Evolutionary conservation across 2,888 invertebrate genomes (phyloP).

Genomic region (Hyalella azteca): DNA sequence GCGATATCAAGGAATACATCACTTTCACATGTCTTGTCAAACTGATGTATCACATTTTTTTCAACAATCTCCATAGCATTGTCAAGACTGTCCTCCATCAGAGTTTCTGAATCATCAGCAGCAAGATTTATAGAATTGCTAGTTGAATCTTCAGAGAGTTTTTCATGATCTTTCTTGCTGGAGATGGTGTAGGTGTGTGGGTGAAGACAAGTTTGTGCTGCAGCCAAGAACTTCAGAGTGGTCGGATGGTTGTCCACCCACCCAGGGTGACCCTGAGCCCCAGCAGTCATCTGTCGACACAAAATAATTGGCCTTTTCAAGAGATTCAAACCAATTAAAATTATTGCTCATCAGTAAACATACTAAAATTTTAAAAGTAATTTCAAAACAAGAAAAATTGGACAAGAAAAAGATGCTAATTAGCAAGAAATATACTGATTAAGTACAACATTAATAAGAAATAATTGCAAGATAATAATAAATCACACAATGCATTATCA

Average conservation of each 20-base stretch:
- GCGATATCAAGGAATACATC: neutral
- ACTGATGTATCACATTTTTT: neutral
- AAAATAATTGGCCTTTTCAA: no score
- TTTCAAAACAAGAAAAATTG: no score
- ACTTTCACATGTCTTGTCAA: neutral
- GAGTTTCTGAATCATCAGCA: neutral
- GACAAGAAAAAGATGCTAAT: no score
- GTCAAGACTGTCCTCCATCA: neutral
- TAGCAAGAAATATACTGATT: no score
- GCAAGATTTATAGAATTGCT: no score
- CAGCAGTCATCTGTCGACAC: constrained; percentile 19
- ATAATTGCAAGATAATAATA: no score
- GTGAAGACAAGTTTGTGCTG: neutral
- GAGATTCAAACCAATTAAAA: no score
- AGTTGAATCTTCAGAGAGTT: no score
- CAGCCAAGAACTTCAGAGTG: constrained; percentile 19
- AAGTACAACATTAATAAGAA: no score
- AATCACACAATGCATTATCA: no score
- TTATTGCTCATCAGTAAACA: no score
- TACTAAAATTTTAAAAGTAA: no score
- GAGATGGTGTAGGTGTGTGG: neutral
- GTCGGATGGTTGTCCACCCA: constrained; percentile 39
- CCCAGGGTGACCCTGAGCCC: constrained; percentile 35
- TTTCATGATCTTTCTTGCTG: neutral
- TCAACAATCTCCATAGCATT: neutral